Conservation (phyloP, 1,140 invertebrate genomes). For the Goniozus legneri region DNA sequence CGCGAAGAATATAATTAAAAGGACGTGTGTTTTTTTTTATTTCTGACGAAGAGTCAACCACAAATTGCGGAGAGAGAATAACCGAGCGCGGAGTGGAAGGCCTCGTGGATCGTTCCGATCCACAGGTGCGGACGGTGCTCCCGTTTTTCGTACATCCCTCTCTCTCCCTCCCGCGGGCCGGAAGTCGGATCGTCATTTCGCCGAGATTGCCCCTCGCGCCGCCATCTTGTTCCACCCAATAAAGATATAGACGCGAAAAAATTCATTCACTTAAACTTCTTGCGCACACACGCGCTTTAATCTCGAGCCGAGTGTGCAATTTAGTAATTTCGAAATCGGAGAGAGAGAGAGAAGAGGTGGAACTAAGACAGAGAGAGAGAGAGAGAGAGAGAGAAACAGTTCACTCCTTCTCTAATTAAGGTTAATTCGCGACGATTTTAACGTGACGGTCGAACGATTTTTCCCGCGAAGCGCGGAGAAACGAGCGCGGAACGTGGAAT, state of each 20-base stretch:
- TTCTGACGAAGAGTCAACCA: not conserved
- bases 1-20: too few relatives aligned
- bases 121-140: slow-evolving; percentile 13
- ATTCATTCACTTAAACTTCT: not conserved
- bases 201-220: not conserved
- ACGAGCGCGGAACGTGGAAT: too few relatives aligned
- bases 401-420: too few relatives aligned
- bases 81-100: not conserved
- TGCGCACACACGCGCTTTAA: not conserved
- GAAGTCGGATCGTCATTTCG: slow-evolving; percentile 11
- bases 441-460: too few relatives aligned
- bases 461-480: too few relatives aligned
- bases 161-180: slow-evolving; percentile 1
- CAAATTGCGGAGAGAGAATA: not conserved
- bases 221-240: not conserved
- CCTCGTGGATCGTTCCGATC: slow-evolving; percentile 1
- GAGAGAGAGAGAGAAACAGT: too few relatives aligned
- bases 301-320: not conserved
- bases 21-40: too few relatives aligned
- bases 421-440: too few relatives aligned
- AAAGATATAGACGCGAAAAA: not conserved
- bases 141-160: slow-evolving; percentile 5
- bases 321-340: too few relatives aligned
- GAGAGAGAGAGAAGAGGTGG: too few relatives aligned
- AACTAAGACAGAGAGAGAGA: too few relatives aligned